Conservation (phyloP, 1,140 invertebrate species). For the Zaprionus lachaisei region DNA sequence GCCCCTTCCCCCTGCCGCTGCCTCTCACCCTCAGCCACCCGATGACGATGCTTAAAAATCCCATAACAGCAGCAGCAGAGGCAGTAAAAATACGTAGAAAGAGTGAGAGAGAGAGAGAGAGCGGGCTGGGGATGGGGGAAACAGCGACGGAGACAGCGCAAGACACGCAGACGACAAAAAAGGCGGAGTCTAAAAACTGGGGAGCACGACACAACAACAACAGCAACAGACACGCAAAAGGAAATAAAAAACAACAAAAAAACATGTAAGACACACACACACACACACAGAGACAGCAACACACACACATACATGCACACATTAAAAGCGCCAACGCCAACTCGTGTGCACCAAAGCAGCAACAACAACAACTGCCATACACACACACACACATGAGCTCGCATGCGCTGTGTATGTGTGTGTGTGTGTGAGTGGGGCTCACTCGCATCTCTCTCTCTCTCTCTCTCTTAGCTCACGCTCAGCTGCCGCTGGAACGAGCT, state of each 20-base stretch:
- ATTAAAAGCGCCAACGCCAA: constrained; percentile 67
- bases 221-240: constrained; percentile 63
- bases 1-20: background rate
- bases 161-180: constrained; percentile 81
- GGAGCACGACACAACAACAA: constrained; percentile 71
- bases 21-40: constrained; percentile 10
- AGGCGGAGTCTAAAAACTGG: constrained; percentile 83
- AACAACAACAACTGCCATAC: constrained; percentile 53
- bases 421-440: constrained; percentile 52
- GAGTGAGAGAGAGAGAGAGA: constrained; percentile 8
- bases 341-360: constrained; percentile 75
- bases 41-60: constrained; percentile 75
- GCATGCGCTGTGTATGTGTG: constrained; percentile 52
- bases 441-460: constrained; percentile 45
- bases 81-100: constrained; percentile 53
- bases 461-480: constrained; percentile 5
- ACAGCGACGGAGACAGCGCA: constrained; percentile 65
- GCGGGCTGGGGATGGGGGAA: background rate
- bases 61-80: constrained; percentile 62
- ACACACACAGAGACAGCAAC: constrained; percentile 36
- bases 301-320: constrained; percentile 52
- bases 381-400: constrained; percentile 45
- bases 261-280: constrained; percentile 69
- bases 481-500: constrained; percentile 35
- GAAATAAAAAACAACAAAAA: constrained; percentile 66